Evolutionary conservation across 1,140 invertebrate genomes (phyloP).

Genomic region (Rhynchophorus ferrugineus): DNA sequence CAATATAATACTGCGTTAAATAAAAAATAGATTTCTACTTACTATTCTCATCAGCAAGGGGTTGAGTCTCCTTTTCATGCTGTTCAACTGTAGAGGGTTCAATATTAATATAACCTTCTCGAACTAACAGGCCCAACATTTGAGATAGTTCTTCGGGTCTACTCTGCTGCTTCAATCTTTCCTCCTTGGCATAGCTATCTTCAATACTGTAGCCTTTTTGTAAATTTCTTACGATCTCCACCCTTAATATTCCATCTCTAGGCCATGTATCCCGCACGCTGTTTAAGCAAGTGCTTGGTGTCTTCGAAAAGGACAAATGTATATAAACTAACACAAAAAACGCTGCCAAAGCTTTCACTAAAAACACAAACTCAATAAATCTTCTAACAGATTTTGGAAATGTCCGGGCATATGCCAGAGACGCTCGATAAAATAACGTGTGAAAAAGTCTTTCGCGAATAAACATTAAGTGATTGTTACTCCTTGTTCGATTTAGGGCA

Average conservation of each 20-base stretch:
- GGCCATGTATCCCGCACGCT: conserved; percentile 88
- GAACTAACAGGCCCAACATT: conserved; percentile 57
- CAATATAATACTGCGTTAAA: no score
- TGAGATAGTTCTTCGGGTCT: conserved; percentile 56
- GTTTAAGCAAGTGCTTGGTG: conserved; percentile 89
- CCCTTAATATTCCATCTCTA: conserved; percentile 86
- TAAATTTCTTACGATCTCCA: conserved; percentile 87
- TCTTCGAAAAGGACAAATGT: conserved; percentile 86
- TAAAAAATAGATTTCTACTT: conserved; percentile 1
- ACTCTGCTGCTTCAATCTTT: conserved; percentile 60
- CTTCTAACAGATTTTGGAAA: conserved; percentile 80
- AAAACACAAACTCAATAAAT: conserved; percentile 83
- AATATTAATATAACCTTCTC: conserved; percentile 65
- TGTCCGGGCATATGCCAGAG: conserved; percentile 80
- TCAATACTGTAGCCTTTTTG: conserved; percentile 63
- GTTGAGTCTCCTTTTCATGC: conserved; percentile 34
- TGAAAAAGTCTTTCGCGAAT: conserved; percentile 92
- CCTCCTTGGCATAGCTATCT: conserved; percentile 74
- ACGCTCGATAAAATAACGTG: conserved; percentile 86
- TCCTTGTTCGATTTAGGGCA: conserved; percentile 48
- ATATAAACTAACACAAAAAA: conserved; percentile 92
- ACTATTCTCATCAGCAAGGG: conserved; percentile 28
- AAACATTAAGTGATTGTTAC: conserved; percentile 69
- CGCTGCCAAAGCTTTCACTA: conserved; percentile 82
- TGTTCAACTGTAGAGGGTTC: conserved; percentile 57